phyloP scores from a whole-genome alignment of 2,888 invertebrate genomes.

The Agapostemon virescens region DNA sequence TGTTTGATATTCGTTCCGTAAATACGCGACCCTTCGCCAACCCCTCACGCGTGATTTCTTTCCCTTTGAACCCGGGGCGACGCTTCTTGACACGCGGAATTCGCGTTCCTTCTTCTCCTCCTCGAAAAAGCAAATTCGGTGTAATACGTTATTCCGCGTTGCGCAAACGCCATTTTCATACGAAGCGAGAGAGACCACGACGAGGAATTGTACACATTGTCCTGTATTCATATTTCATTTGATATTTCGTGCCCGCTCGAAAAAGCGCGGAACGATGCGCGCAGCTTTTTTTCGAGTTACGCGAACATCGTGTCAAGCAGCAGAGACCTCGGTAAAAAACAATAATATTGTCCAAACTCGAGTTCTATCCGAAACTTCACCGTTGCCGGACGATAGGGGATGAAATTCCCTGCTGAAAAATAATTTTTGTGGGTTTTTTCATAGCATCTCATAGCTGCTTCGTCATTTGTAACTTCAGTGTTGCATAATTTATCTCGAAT shows the following conservation, averaged over 20 bases:
- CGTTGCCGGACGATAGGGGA: not conserved
- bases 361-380: not conserved
- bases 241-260: too few relatives aligned
- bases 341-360: not conserved
- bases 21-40: not conserved
- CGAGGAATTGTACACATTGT: not conserved
- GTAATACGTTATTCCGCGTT: not conserved
- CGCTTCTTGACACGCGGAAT: not conserved
- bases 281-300: too few relatives aligned
- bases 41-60: conserved; percentile 19
- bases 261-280: too few relatives aligned
- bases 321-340: not conserved
- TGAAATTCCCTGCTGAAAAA: not conserved
- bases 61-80: not conserved
- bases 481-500: too few relatives aligned
- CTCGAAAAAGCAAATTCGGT: not conserved
- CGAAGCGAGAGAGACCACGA: not conserved
- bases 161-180: not conserved
- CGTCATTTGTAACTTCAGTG: too few relatives aligned
- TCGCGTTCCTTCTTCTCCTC: not conserved
- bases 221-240: too few relatives aligned
- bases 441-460: too few relatives aligned
- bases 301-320: not conserved
- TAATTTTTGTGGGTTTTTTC: too few relatives aligned
- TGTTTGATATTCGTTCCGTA: conserved; percentile 10